phyloP scores from a whole-genome alignment of 2,888 invertebrate genomes.

The Melinopterus prodromus region DNA sequence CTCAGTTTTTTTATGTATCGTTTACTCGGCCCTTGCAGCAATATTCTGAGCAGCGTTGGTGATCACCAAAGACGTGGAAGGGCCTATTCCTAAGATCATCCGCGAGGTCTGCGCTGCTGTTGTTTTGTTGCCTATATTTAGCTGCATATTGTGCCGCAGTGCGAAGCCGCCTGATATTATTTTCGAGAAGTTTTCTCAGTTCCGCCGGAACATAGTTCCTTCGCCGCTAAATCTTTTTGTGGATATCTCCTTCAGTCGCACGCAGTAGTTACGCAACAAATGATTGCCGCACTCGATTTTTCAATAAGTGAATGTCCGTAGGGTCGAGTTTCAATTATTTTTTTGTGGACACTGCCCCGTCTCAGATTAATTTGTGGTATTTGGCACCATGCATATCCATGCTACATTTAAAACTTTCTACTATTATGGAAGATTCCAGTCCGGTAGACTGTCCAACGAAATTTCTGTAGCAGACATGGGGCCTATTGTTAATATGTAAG shows the following conservation, averaged over 20 bases:
- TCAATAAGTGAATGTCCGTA: no score
- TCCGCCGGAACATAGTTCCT: not conserved
- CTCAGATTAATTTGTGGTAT: no score
- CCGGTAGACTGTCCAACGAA: slow-evolving; percentile 29
- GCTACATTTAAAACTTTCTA: no score
- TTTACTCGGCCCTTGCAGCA: not conserved
- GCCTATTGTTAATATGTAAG: not conserved
- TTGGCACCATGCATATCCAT: no score
- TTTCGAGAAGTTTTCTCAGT: not conserved
- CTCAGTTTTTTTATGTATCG: slow-evolving; percentile 15
- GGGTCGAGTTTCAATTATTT: no score
- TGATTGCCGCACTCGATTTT: no score
- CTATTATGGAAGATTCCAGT: slow-evolving; percentile 37
- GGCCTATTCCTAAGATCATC: not conserved
- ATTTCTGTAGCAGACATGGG: slow-evolving; percentile 36
- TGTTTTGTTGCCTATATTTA: not conserved
- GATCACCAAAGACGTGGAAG: slow-evolving; percentile 13
- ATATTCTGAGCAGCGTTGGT: not conserved
- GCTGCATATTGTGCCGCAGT: not conserved
- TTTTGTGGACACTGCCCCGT: no score
- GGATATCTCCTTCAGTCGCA: not conserved
- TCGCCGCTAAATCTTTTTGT: not conserved
- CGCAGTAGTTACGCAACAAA: slow-evolving; percentile 11
- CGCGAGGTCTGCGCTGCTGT: not conserved
- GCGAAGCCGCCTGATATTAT: not conserved